These are phyloP conservation scores for Limenitis camilla DNA, from an alignment of 2,888 invertebrate genomes.

Conservation along the genomic window DNA sequence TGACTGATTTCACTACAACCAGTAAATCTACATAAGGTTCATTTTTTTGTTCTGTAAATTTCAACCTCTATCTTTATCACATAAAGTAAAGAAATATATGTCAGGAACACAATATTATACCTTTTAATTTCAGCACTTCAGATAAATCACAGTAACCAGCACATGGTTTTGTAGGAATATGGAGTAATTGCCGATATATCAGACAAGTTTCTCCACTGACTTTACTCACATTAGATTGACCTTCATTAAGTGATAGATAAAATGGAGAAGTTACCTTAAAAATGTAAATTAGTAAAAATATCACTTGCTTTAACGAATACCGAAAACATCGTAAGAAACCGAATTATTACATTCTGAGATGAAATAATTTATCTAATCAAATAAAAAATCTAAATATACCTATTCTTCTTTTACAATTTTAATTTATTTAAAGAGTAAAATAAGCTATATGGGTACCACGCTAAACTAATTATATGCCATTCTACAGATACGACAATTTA, in stretches of 20 bases:
- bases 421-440: too few species aligned
- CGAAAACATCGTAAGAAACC: not conserved
- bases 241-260: slow-evolving; percentile 78
- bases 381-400: too few species aligned
- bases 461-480: too few species aligned
- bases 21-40: slow-evolving; percentile 78
- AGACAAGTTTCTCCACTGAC: slow-evolving; percentile 70
- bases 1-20: slow-evolving; percentile 79
- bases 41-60: slow-evolving; percentile 49
- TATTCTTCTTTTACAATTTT: too few species aligned
- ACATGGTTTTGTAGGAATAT: slow-evolving; percentile 78
- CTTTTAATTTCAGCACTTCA: slow-evolving; percentile 62
- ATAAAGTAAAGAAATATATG: not conserved
- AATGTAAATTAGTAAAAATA: not conserved
- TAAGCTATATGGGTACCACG: too few species aligned
- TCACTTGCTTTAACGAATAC: too few species aligned
- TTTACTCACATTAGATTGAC: slow-evolving; percentile 74
- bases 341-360: too few species aligned
- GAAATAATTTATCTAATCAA: too few species aligned
- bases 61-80: not conserved
- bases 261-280: slow-evolving; percentile 77
- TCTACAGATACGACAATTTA: too few species aligned
- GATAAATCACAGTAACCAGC: slow-evolving; percentile 72
- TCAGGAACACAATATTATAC: slow-evolving; percentile 28
- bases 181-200: slow-evolving; percentile 70